phyloP scores from a whole-genome alignment of 2,113 vertebrate genomes.

The Rhinogobius similis region DNA sequence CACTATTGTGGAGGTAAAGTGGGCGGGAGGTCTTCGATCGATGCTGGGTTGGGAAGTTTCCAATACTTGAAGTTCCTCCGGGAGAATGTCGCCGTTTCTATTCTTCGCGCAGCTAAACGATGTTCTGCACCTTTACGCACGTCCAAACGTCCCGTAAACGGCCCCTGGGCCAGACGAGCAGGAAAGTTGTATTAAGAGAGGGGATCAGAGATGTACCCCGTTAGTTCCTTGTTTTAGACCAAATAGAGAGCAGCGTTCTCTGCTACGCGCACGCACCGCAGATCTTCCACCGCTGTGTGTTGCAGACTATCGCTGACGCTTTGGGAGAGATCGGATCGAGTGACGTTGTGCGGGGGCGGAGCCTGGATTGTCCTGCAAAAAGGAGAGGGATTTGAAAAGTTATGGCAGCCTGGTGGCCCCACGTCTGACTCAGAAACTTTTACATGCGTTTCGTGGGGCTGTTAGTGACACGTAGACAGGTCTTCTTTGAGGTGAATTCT shows the following conservation, averaged over 20 bases:
- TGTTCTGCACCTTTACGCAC: constrained; percentile 16
- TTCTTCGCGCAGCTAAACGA: constrained; percentile 30
- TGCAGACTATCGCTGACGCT: constrained; percentile 57
- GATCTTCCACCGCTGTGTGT: constrained; percentile 59
- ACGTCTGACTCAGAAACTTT: constrained; percentile 18
- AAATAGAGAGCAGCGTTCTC: constrained; percentile 33
- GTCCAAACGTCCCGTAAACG: constrained; percentile 1
- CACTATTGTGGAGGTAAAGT: constrained; percentile 52
- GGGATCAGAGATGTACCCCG: background rate
- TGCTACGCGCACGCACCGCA: constrained; percentile 29
- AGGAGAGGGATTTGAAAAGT: constrained; percentile 9
- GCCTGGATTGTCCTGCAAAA: constrained; percentile 55
- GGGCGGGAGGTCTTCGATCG: constrained; percentile 70
- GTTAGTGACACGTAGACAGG: background rate
- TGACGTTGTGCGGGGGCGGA: constrained; percentile 75
- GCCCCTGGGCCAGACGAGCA: background rate
- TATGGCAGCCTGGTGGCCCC: constrained; percentile 11
- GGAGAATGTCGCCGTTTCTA: constrained; percentile 2
- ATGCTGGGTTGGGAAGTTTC: constrained; percentile 63
- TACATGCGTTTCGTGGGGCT: background rate
- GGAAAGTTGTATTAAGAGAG: background rate
- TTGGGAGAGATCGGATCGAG: constrained; percentile 64
- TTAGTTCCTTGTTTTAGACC: background rate
- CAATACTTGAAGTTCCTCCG: constrained; percentile 51
- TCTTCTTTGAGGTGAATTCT: background rate